Evolutionary conservation across 2,113 vertebrate genomes (phyloP).

Genomic region (Mystacornis crossleyi): DNA sequence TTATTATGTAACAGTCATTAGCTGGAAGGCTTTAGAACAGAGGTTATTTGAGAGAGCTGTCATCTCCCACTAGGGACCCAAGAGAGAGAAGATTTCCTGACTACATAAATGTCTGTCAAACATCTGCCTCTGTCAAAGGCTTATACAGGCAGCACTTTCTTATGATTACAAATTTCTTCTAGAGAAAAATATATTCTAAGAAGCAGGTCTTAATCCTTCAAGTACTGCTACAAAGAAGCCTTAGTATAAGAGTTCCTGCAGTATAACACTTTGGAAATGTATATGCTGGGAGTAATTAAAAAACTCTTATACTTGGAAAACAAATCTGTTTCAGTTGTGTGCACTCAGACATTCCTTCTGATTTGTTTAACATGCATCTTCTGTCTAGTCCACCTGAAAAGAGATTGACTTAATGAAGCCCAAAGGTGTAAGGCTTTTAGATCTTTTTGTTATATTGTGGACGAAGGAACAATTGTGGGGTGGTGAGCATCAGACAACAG

Average conservation of each 20-base stretch:
- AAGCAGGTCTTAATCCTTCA: neutral
- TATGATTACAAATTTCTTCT: neutral
- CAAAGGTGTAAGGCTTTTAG: neutral
- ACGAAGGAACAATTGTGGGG: neutral
- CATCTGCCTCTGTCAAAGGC: neutral
- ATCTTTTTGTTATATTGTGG: neutral
- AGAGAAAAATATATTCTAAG: neutral
- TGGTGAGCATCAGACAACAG: neutral
- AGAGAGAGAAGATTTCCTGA: neutral
- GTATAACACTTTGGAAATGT: neutral
- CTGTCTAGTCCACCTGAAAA: neutral
- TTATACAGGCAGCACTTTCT: neutral
- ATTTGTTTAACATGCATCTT: slow-evolving; percentile 11
- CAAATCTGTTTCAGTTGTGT: neutral
- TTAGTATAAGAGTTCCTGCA: neutral
- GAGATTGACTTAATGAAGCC: neutral
- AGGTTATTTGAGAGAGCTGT: neutral
- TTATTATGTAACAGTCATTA: neutral
- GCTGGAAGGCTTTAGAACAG: neutral
- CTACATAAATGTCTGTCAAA: neutral
- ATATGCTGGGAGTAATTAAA: neutral
- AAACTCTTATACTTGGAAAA: neutral
- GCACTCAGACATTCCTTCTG: neutral
- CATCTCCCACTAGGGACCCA: neutral
- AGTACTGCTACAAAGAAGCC: neutral